These are phyloP conservation scores for Prunella fulvescens DNA, from an alignment of 2,113 vertebrate species.

Conservation along the genomic window DNA sequence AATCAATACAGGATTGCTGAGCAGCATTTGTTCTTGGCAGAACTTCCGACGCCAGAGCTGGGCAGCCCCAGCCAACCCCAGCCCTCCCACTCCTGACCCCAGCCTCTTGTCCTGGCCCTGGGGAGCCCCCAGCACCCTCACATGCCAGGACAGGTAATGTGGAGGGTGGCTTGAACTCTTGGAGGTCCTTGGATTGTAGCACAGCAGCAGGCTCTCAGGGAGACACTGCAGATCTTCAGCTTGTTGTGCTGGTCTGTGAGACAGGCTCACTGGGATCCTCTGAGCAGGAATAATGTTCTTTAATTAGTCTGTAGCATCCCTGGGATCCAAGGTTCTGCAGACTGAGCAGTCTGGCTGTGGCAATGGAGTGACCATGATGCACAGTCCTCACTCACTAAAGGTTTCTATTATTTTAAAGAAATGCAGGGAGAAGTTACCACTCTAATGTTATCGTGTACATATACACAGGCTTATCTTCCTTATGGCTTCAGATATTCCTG, in stretches of 20 bases:
- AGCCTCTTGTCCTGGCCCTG: neutral
- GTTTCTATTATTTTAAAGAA: neutral
- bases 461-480: neutral
- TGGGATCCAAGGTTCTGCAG: neutral
- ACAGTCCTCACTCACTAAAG: neutral
- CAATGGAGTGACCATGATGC: fast-evolving
- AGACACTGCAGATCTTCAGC: neutral
- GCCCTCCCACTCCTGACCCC: fast-evolving
- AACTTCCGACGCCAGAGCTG: fast-evolving
- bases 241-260: neutral
- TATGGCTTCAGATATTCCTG: neutral
- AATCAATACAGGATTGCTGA: slow-evolving; percentile 43
- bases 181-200: neutral
- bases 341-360: neutral
- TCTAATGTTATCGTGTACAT: neutral
- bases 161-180: neutral
- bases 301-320: neutral
- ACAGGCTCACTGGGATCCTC: neutral
- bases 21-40: neutral
- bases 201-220: neutral
- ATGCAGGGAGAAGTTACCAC: neutral
- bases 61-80: neutral
- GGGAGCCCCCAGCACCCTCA: neutral
- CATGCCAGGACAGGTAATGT: fast-evolving
- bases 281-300: neutral